Conservation (phyloP, 2,113 vertebrate genomes). For the Channa argus region DNA sequence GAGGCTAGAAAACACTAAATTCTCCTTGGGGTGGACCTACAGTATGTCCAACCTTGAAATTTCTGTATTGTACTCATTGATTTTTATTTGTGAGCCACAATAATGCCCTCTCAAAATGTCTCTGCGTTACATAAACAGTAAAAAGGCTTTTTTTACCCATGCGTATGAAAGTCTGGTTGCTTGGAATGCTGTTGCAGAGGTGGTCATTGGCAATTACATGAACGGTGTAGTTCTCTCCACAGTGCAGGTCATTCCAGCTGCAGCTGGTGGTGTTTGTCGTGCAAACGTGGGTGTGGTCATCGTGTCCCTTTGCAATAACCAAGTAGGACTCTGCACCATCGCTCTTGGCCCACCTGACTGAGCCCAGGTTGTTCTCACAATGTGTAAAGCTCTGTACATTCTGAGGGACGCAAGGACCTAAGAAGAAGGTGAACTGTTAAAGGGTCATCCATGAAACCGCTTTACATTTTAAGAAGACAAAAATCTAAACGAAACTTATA, state of each 20-base stretch:
- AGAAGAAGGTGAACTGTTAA: neutral
- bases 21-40: no score
- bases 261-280: slow-evolving; percentile 69
- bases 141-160: slow-evolving; percentile 70
- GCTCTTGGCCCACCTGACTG: slow-evolving; percentile 74
- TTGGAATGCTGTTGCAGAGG: slow-evolving; percentile 75
- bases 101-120: no score
- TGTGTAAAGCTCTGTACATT: slow-evolving; percentile 57
- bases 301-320: slow-evolving; percentile 70
- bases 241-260: slow-evolving; percentile 77
- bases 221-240: slow-evolving; percentile 77
- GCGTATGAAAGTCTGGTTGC: slow-evolving; percentile 73
- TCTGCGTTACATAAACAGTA: no score
- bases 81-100: no score
- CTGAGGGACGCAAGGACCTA: slow-evolving; percentile 79
- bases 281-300: slow-evolving; percentile 65
- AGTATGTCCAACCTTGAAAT: no score
- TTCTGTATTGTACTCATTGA: no score
- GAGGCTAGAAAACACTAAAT: no score
- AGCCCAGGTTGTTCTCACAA: slow-evolving; percentile 75
- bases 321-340: slow-evolving; percentile 78
- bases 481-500: slow-evolving; percentile 38
- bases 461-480: neutral
- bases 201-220: slow-evolving; percentile 63
- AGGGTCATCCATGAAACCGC: neutral